phyloP scores from a whole-genome alignment of 2,888 invertebrate species.

The Acleris cristana region DNA sequence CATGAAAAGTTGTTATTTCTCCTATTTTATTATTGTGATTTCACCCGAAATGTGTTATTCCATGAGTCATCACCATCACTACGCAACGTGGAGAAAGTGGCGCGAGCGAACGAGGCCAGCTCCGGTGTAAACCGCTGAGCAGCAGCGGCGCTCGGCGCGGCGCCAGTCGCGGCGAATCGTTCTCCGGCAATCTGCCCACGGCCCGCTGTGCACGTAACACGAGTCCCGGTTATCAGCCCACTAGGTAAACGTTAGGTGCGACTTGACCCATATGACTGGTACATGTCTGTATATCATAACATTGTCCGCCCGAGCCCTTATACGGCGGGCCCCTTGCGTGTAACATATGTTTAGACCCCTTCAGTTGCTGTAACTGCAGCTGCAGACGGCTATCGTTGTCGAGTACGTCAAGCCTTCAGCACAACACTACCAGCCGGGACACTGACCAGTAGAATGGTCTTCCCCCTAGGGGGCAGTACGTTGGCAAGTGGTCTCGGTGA shows the following conservation, averaged over 20 bases:
- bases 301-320: slow-evolving; percentile 52
- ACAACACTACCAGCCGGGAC: slow-evolving; percentile 30
- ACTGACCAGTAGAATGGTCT: slow-evolving; percentile 36
- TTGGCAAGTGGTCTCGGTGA: slow-evolving; percentile 38
- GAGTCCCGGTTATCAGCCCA: slow-evolving; percentile 78
- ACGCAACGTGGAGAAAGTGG: slow-evolving; percentile 64
- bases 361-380: slow-evolving; percentile 49
- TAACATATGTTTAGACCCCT: slow-evolving; percentile 74
- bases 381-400: slow-evolving; percentile 38
- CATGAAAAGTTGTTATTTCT: slow-evolving; percentile 59
- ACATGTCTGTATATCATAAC: slow-evolving; percentile 24
- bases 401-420: slow-evolving; percentile 22
- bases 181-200: slow-evolving; percentile 53
- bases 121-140: slow-evolving; percentile 52
- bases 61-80: slow-evolving; percentile 75
- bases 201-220: slow-evolving; percentile 53
- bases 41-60: slow-evolving; percentile 81
- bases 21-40: slow-evolving; percentile 65
- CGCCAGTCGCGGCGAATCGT: slow-evolving; percentile 49
- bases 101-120: slow-evolving; percentile 59
- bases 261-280: slow-evolving; percentile 44
- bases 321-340: slow-evolving; percentile 61
- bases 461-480: slow-evolving; percentile 19
- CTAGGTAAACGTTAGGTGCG: slow-evolving; percentile 78
- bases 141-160: slow-evolving; percentile 46